Evolutionary conservation across 2,797 vertebrate genomes (phyloP).

Genomic region (Distichodus sexfasciatus): DNA sequence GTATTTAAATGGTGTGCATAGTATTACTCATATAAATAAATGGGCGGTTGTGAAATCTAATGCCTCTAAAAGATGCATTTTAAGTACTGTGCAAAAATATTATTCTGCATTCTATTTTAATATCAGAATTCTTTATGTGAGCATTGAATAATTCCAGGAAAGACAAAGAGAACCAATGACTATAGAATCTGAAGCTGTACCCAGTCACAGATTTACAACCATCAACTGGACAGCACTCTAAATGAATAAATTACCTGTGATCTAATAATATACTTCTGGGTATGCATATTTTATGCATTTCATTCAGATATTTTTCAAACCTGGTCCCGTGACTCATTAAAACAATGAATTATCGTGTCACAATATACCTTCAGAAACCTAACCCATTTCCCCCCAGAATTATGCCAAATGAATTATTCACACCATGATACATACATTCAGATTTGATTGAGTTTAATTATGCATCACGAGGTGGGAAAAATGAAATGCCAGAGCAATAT

Average conservation of each 20-base stretch:
- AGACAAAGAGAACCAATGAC: background rate
- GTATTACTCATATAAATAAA: no score
- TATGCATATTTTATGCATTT: slow-evolving; percentile 56
- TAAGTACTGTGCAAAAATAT: no score
- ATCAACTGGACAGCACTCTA: slow-evolving; percentile 38
- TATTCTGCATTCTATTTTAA: no score
- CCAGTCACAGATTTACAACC: slow-evolving; percentile 28
- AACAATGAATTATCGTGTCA: slow-evolving; percentile 54
- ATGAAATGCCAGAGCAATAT: slow-evolving; percentile 42
- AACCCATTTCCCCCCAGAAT: slow-evolving; percentile 55
- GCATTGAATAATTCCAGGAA: no score
- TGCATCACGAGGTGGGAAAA: slow-evolving; percentile 34
- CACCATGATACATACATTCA: slow-evolving; percentile 42
- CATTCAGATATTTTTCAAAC: slow-evolving; percentile 54
- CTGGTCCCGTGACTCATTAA: slow-evolving; percentile 54
- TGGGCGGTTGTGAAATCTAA: no score
- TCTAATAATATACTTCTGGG: slow-evolving; percentile 54
- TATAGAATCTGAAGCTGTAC: background rate
- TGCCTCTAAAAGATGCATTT: no score
- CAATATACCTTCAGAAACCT: slow-evolving; percentile 55
- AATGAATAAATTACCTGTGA: slow-evolving; percentile 47
- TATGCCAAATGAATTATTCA: slow-evolving; percentile 51
- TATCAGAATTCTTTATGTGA: no score
- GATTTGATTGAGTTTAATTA: slow-evolving; percentile 51
- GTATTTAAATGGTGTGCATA: no score